Evolutionary conservation across 2,797 vertebrate genomes (phyloP).

Genomic region (Nothura maculosa): DNA sequence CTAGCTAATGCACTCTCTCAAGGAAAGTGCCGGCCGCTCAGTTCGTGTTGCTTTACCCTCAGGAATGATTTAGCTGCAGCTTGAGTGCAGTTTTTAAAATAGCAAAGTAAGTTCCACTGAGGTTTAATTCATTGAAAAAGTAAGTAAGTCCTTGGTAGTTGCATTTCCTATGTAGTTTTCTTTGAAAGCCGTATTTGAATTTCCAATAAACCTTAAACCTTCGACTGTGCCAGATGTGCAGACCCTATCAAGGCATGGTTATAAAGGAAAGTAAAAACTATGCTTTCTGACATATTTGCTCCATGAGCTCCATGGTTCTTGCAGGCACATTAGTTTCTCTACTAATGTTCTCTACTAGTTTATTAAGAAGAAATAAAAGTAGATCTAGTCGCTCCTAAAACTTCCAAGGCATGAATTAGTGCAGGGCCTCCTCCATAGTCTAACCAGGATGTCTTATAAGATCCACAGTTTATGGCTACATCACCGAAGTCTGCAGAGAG

Average conservation of each 20-base stretch:
- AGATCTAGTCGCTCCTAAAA: not conserved
- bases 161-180: not conserved
- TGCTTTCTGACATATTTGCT: not conserved
- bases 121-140: not conserved
- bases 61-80: not conserved
- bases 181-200: not conserved
- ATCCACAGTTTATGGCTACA: not conserved
- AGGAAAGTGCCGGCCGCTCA: not conserved
- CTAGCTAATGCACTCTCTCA: not conserved
- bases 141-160: not conserved
- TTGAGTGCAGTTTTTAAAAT: not conserved
- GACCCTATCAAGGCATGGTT: not conserved
- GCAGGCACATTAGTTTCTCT: not conserved
- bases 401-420: not conserved
- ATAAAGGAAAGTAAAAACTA: not conserved
- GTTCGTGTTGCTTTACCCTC: not conserved
- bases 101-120: not conserved
- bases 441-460: not conserved
- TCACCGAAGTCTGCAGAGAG: constrained; percentile 1
- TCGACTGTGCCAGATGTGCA: not conserved
- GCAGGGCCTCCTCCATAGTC: not conserved
- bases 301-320: not conserved
- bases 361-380: not conserved
- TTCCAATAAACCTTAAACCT: not conserved
- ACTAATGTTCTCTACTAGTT: not conserved